Evolutionary conservation across 1,140 invertebrate species (phyloP), one percentile per base, ranked within the genome.

Genomic region (Melitaea cinxia): DNA sequence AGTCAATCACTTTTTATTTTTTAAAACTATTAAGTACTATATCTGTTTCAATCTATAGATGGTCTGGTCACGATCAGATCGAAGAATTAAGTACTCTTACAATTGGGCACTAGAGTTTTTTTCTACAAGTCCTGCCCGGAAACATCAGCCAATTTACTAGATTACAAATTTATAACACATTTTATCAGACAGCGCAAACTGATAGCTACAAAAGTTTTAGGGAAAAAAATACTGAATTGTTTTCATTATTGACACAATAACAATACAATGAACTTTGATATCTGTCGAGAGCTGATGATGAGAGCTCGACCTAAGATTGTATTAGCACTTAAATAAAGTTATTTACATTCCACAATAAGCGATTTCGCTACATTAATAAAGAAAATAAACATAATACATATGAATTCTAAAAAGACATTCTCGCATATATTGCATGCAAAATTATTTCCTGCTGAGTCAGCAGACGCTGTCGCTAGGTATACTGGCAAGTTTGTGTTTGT

Each of bases 401-500:
- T 52, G 55, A 55, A 55, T 47, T 54, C 39, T 24, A 55, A 30
- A 23, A 47, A 45, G 33, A 55, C 49, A 49, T 42, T 9, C 23
- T 12, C 47, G 35, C 33, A 53, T 23, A 14, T 3, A 21, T 15
- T 47, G 59, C 23, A 42, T 61, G 59, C 49, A 52, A 53, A 61
- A 61, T 61, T 53, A 23, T 61, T 61, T 61, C 59, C 59, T 53
- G 49, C 59, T 61, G 59, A 61, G 50, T 61, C 59, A 61, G 49
- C 59, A 17, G 17, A 47, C 21, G 6, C 17, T 45, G 17, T 47
- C 21, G 30, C 17, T 1, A 17, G 14, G 17, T 23, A 47, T 19
- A 24, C 17, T 7, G 4, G 2, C 39, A 45, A 23, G 9, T 42
- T 17, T 7, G 23, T 5, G 42, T 47, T 21, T 7, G 12, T 1